Base-by-base conservation (phyloP, 2,888 invertebrate species). In the Spodoptera picta region DNA sequence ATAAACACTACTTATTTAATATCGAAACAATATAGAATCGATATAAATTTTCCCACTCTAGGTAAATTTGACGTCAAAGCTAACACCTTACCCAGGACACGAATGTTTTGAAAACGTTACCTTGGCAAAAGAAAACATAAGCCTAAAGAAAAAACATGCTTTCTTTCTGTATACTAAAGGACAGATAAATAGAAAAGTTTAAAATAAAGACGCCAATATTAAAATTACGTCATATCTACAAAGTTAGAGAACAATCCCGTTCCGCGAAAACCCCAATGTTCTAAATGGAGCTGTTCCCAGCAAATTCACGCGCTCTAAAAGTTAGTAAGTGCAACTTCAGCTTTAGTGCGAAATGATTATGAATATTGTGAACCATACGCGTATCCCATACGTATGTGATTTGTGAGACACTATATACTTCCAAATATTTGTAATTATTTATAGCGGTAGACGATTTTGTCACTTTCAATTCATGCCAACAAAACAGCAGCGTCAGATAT, bases 211-310 rank as follows among this genome's bases (percentile, higher is more conserved):
- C 43, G 45, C 45, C 27, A 60, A 62, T 66, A 57, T 41, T 19
- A 36, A 50, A 75, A 44, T 59, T 59, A 53, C 56, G 48, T 60
- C n/a, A 59, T 55, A 48, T 74, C 42, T 24, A 47, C n/a, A 6
- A 57, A 72, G 61, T 72, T 66, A 12, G 50, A 36, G 42, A 62
- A 72, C 73, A 73, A 63, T 76, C 24, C 62, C 57, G 19, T 60
- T 54, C 73, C 56, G 2, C 53, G 48, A 45, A 36, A 55, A 71
- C 53, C 53, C 42, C 19, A 19, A 49, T 56, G 72, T 51, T 51
- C 55, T 62, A 75, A 36, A 75, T 75, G 27, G 59, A 73, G 76
- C 65, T 65, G 52, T 43, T 42, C 7, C 27, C 19, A 71, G 53
- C 42, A 43, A 65, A 75, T 65, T 57, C 72, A 71, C 48, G 46